These are phyloP conservation scores for Mionectes macconnelli DNA, from an alignment of 2,113 vertebrate genomes.

Conservation along the genomic window DNA sequence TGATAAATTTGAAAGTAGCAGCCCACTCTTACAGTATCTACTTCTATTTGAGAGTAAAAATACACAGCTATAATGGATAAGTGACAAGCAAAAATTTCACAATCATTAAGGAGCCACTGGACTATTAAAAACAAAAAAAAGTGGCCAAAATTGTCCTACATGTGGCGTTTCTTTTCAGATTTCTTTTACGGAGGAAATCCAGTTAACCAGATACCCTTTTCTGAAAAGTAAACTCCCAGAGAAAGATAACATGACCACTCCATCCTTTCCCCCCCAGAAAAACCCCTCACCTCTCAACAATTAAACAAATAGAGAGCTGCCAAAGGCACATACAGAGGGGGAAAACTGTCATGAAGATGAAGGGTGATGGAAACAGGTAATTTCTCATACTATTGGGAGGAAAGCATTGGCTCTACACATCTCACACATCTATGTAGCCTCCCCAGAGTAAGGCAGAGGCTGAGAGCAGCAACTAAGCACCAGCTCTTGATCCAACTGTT, in stretches of 20 bases:
- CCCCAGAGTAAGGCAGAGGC: not conserved
- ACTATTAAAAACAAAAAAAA: not conserved
- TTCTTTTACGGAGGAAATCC: not conserved
- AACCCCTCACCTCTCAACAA: not conserved
- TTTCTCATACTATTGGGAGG: not conserved
- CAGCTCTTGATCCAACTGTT: not conserved
- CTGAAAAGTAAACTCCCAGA: not conserved
- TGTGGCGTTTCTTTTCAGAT: not conserved
- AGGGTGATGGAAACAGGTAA: not conserved
- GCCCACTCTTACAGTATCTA: not conserved
- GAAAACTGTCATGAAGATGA: not conserved
- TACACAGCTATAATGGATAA: not conserved
- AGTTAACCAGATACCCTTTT: not conserved
- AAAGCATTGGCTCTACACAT: not conserved
- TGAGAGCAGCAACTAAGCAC: not conserved
- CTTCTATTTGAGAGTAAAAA: not conserved
- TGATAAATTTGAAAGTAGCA: not conserved
- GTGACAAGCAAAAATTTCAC: not conserved
- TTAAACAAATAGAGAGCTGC: not conserved
- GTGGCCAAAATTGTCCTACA: not conserved
- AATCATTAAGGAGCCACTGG: not conserved
- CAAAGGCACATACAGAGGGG: not conserved
- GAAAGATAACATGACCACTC: not conserved
- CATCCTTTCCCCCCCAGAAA: not conserved
- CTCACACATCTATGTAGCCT: not conserved